Percentiles rank a stretch among this genome's conserved stretches.
These are phyloP conservation scores for Dolomedes plantarius DNA, from an alignment of 2,888 invertebrate species.

Conservation along the genomic window DNA sequence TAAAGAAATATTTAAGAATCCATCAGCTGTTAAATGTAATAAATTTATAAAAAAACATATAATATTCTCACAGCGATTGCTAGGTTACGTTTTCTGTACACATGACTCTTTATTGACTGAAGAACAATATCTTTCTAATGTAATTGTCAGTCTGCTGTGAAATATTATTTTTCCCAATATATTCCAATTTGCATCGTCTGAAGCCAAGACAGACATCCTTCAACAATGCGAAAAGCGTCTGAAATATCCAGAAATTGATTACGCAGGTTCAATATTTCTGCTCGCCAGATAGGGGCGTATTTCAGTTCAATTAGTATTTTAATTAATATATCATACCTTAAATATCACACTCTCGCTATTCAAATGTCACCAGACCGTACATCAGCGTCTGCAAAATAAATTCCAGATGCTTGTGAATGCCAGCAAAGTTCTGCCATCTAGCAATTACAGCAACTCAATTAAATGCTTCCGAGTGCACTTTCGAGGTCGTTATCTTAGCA, in stretches of 20 bases:
- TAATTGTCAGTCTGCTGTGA: no score
- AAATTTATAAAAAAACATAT: no score
- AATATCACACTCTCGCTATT: constrained; percentile 1
- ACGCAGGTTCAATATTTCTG: not conserved
- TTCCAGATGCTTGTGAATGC: constrained; percentile 19
- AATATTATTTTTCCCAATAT: no score
- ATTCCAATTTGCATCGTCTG: no score
- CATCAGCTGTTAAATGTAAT: no score
- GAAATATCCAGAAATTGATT: not conserved
- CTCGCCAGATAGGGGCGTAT: not conserved
- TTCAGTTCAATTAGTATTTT: constrained; percentile 42
- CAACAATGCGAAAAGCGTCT: not conserved
- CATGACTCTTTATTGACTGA: no score
- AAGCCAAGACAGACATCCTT: not conserved
- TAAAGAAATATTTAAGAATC: no score
- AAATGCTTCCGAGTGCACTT: constrained; percentile 51
- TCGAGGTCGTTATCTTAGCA: constrained; percentile 56
- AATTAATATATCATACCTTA: constrained; percentile 30
- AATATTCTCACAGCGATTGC: no score
- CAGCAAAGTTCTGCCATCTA: constrained; percentile 4
- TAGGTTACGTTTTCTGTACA: no score
- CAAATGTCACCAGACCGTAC: not conserved
- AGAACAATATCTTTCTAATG: no score
- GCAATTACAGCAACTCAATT: constrained; percentile 64
- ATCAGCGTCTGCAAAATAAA: constrained; percentile 46